phyloP scores from a whole-genome alignment of 2,797 vertebrate genomes.

The Calcarius lapponicus region DNA sequence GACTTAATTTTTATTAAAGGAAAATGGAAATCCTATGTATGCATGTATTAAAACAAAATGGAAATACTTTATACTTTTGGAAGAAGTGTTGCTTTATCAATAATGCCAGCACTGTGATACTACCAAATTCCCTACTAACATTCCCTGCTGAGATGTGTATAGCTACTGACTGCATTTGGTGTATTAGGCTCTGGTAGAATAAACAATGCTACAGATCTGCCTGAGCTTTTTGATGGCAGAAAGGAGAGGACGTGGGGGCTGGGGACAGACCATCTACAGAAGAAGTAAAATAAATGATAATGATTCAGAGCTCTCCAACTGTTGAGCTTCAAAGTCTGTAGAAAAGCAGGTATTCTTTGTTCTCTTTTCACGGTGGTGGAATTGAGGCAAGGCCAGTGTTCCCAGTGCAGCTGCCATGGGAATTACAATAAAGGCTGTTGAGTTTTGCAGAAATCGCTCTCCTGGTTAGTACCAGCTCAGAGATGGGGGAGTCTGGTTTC shows the following conservation, averaged over 20 bases:
- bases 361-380: neutral
- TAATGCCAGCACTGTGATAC: neutral
- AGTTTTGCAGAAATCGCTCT: slow-evolving; percentile 3
- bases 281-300: neutral
- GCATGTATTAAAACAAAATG: neutral
- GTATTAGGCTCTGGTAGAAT: neutral
- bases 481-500: slow-evolving; percentile 30
- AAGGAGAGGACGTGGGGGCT: accelerated
- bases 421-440: slow-evolving; percentile 45
- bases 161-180: neutral
- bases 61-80: neutral
- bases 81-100: neutral
- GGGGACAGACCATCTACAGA: neutral
- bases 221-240: neutral
- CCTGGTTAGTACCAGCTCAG: slow-evolving; percentile 7
- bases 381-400: slow-evolving; percentile 33
- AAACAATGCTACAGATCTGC: neutral
- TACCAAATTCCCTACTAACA: neutral
- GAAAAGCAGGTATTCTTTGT: slow-evolving; percentile 28
- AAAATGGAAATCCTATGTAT: neutral
- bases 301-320: slow-evolving; percentile 1
- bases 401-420: neutral
- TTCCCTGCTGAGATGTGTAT: neutral
- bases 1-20: neutral
- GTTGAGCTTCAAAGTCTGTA: slow-evolving; percentile 13